These are phyloP conservation scores for Saccostrea cuccullata DNA, from an alignment of 1,140 invertebrate species.

Conservation along the genomic window DNA sequence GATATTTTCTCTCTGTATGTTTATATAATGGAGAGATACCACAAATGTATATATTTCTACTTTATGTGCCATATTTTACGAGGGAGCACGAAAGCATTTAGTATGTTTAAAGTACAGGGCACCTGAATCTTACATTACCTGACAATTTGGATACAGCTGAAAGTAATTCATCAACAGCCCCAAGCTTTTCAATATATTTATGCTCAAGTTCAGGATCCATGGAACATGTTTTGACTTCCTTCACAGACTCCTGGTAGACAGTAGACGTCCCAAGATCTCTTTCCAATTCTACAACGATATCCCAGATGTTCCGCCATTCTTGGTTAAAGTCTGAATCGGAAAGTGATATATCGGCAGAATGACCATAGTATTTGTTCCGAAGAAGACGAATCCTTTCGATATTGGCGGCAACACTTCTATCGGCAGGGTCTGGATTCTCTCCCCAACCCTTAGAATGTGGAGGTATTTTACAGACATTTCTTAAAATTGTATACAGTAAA, in stretches of 20 bases:
- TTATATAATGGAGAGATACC: no score
- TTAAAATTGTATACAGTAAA: neutral
- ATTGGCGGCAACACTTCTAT: neutral
- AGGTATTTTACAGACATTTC: no score
- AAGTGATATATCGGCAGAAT: no score
- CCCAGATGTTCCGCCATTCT: neutral
- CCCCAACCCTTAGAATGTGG: neutral
- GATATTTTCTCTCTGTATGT: no score
- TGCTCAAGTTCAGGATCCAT: neutral
- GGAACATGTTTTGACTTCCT: neutral
- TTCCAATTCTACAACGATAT: neutral
- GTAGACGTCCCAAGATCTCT: neutral
- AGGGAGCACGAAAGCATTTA: no score
- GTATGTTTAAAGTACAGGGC: no score
- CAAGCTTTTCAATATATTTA: neutral
- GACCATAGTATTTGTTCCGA: neutral
- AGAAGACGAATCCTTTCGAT: neutral
- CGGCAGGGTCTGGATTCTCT: neutral
- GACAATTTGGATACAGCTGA: no score
- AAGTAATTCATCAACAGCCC: no score
- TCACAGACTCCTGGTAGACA: neutral
- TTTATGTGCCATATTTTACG: no score
- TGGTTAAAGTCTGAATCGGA: neutral
- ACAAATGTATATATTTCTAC: no score
- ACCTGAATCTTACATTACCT: no score